A percentile compares a stretch with the other conserved stretches of the same genome.
phyloP scores from a whole-genome alignment of 2,797 vertebrate species.

The Apogon talboti region DNA sequence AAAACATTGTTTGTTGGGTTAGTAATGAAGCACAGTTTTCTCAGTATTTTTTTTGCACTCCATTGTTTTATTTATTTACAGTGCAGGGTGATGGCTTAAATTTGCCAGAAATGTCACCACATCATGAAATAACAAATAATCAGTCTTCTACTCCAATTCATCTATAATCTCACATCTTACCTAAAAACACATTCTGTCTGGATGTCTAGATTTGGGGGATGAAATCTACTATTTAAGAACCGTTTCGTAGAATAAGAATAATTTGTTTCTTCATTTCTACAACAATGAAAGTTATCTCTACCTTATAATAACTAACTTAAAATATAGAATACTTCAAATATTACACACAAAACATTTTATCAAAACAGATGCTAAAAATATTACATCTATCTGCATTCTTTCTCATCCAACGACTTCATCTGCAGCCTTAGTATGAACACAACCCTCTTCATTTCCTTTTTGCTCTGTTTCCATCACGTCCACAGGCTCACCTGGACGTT shows the following conservation, averaged over 20 bases:
- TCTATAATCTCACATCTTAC: conserved; percentile 14
- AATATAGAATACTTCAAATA: not conserved
- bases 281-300: too few species aligned
- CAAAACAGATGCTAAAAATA: conserved; percentile 7
- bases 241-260: conserved; percentile 7
- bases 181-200: not conserved
- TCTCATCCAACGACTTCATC: not conserved
- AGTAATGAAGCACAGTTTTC: not conserved
- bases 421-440: not conserved
- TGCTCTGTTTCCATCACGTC: conserved; percentile 19
- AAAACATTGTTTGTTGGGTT: too few species aligned
- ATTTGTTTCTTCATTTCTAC: not conserved
- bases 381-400: not conserved
- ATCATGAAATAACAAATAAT: conserved; percentile 34
- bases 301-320: too few species aligned
- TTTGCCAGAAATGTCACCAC: conserved; percentile 11
- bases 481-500: not conserved
- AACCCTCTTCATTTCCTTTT: conserved; percentile 6
- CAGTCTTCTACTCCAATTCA: conserved; percentile 3
- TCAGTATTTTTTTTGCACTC: conserved; percentile 3
- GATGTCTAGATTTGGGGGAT: conserved; percentile 5
- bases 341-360: not conserved
- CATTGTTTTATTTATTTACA: conserved; percentile 33
- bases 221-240: conserved; percentile 5
- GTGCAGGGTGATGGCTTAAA: conserved; percentile 6